Evolutionary conservation across 2,113 vertebrate genomes (phyloP).

Genomic region (Vanacampus margaritifer): DNA sequence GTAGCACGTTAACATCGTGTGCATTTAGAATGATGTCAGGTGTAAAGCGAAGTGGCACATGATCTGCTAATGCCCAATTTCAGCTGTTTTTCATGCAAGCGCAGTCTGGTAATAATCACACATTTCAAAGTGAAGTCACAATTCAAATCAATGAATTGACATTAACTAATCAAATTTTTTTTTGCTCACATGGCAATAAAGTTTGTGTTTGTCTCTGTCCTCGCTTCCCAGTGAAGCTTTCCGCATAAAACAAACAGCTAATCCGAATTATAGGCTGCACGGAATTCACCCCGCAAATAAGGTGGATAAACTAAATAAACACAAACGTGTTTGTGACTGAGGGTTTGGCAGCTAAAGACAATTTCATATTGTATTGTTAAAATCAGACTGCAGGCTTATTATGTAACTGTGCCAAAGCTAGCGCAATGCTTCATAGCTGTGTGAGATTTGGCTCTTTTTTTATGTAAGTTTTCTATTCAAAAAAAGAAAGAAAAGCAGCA

Average conservation of each 20-base stretch:
- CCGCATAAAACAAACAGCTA: constrained; percentile 41
- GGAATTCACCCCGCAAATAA: constrained; percentile 40
- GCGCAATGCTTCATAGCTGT: constrained; percentile 10
- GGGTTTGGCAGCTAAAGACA: constrained; percentile 13
- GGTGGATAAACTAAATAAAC: constrained; percentile 36
- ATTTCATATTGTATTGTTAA: constrained; percentile 13
- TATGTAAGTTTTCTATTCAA: constrained; percentile 6
- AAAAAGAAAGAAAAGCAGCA: background rate
- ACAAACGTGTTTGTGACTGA: constrained; percentile 10
- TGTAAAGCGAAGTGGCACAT: constrained; percentile 35
- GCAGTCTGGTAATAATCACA: constrained; percentile 27
- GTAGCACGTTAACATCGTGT: constrained; percentile 25
- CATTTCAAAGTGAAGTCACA: constrained; percentile 20
- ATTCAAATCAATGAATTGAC: constrained; percentile 18
- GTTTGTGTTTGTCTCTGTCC: constrained; percentile 28
- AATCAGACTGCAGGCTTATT: constrained; percentile 17
- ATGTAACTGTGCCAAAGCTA: constrained; percentile 9
- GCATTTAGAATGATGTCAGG: constrained; percentile 30
- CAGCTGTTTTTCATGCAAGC: constrained; percentile 34
- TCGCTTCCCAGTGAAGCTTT: constrained; percentile 42
- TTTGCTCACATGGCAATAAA: constrained; percentile 40
- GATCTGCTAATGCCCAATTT: constrained; percentile 42
- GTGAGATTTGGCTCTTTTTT: constrained; percentile 11
- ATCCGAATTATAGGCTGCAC: constrained; percentile 30
- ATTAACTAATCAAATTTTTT: background rate